A percentile compares a stretch with the other conserved stretches of the same genome.
phyloP scores from a whole-genome alignment of 2,797 vertebrate species.

The Danio albolineatus region DNA sequence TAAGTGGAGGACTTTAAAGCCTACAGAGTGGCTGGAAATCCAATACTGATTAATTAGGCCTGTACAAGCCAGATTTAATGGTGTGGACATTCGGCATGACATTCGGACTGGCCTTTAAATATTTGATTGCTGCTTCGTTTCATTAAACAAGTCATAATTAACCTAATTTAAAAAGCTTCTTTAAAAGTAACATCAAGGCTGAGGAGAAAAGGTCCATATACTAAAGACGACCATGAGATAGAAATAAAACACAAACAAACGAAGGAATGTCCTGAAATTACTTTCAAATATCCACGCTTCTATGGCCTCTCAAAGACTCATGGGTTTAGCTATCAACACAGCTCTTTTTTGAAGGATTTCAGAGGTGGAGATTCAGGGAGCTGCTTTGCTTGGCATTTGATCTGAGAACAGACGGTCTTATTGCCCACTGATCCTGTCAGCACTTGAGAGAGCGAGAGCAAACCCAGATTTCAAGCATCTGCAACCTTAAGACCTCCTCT shows the following conservation, averaged over 20 bases:
- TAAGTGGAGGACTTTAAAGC: constrained; percentile 60
- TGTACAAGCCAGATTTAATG: constrained; percentile 48
- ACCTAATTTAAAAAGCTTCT: constrained; percentile 3
- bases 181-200: neutral
- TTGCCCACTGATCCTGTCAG: constrained; percentile 64
- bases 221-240: neutral
- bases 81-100: constrained; percentile 46
- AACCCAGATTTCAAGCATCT: constrained; percentile 64
- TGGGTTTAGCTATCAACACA: neutral
- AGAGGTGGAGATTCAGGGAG: constrained; percentile 32
- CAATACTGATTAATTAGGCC: constrained; percentile 53
- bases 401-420: constrained; percentile 66
- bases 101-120: constrained; percentile 19
- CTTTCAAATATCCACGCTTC: neutral
- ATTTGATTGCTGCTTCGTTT: constrained; percentile 13
- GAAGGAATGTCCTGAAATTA: neutral
- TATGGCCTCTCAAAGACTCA: neutral
- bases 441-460: constrained; percentile 67
- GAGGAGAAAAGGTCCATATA: neutral
- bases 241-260: neutral
- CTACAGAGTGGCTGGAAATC: constrained; percentile 53
- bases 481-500: constrained; percentile 52
- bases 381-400: constrained; percentile 78
- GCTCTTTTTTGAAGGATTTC: constrained; percentile 4
- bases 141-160: neutral